Base-by-base conservation (phyloP, 1,140 invertebrate genomes). In the Gryon sp. region DNA sequence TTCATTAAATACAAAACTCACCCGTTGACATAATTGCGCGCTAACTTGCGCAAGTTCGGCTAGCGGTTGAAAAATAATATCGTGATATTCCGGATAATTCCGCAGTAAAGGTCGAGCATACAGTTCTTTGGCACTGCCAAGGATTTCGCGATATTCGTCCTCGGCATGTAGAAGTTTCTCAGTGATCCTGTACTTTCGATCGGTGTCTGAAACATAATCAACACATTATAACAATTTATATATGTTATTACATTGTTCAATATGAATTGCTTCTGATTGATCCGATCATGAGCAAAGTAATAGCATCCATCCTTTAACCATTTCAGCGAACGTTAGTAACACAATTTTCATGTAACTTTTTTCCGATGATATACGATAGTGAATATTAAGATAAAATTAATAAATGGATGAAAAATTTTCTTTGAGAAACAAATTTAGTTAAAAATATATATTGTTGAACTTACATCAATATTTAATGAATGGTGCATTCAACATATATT, bases 151-250 rank as follows among this genome's bases (percentile, higher is more conserved):
- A 74, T 90, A 91, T 48, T 90, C 89, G 30, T 88, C 87, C 76
- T 91, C 90, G 46, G 86, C 85, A 32, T 87, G 84, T 15, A 90
- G 81, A 22, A 91, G 66, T 52, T 90, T 89, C 69, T 90, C 88
- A 11, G 89, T 89, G 9, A 87, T 82, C 41, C 88, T 82, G 72
- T 89, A 87, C 24, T 84, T 84, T 55, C 84, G 83, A 81, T 90
- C 89, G 2, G 81, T 86, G 46, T 89, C 89, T 90, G 75, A 1
- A 74, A 74, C 36, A 59, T 34, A 65, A 73, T 63, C 41, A 57
- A 43, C n/a, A 2, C 50, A 48, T 66, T 60, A 62, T 65, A 57
- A 65, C 24, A 57, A 66, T 66, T 46, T 14, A 60, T 22, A 1
- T 46, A 5, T 32, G 34, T 2, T 41, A 32, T 53, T 52, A 46